Conservation (phyloP, 2,113 vertebrate genomes). For the Herpailurus yagouaroundi region DNA sequence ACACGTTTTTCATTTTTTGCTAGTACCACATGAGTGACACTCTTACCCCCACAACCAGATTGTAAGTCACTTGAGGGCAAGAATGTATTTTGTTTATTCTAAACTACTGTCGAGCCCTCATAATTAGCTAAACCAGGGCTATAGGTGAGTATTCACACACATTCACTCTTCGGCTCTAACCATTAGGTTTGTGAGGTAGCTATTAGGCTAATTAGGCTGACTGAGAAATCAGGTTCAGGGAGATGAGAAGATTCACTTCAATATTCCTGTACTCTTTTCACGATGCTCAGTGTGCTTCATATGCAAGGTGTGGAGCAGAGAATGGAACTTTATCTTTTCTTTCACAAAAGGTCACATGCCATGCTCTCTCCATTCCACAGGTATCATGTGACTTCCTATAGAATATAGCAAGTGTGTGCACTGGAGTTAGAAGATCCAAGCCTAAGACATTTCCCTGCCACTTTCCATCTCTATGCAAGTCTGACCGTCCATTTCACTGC, state of each 20-base stretch:
- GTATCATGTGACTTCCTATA: neutral
- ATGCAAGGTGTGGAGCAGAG: neutral
- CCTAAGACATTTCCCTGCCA: neutral
- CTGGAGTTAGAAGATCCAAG: neutral
- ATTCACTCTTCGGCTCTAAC: neutral
- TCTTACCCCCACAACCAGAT: neutral
- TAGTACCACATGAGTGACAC: neutral
- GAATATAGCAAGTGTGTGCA: neutral
- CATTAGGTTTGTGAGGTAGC: neutral
- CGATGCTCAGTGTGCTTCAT: neutral
- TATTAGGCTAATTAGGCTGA: neutral
- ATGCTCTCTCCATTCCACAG: neutral
- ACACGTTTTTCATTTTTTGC: neutral
- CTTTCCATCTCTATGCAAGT: neutral
- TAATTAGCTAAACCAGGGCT: neutral
- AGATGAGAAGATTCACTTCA: neutral
- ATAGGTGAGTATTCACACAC: neutral
- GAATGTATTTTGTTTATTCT: neutral
- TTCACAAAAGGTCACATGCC: neutral
- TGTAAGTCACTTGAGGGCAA: neutral
- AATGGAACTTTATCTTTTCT: neutral
- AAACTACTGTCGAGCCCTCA: neutral
- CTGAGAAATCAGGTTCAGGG: neutral
- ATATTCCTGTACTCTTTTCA: neutral
- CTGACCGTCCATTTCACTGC: slow-evolving; percentile 47